phyloP scores from a whole-genome alignment of 2,888 invertebrate genomes.

The Cheilosia impressa region DNA sequence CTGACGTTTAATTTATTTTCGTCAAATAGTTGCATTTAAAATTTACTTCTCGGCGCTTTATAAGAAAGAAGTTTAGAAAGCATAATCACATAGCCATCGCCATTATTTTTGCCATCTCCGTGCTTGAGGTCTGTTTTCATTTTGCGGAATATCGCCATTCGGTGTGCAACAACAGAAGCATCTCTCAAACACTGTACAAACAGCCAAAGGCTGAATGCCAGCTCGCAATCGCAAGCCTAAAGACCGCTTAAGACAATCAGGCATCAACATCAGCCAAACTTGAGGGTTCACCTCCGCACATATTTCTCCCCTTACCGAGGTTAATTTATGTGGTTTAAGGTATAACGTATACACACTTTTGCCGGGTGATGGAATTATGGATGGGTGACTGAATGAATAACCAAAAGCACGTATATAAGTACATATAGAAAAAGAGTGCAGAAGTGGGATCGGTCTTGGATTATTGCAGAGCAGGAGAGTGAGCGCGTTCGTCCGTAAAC shows the following conservation, averaged over 20 bases:
- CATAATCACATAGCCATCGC: not conserved
- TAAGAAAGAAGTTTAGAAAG: not conserved
- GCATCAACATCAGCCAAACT: constrained; percentile 36
- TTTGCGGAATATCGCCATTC: constrained; percentile 18
- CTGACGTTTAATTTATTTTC: no score
- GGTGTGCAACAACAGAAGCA: constrained; percentile 25
- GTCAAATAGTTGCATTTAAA: no score
- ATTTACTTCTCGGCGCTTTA: no score
- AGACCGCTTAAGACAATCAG: constrained; percentile 54
- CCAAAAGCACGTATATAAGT: constrained; percentile 22
- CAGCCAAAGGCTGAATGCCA: constrained; percentile 44
- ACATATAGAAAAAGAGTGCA: constrained; percentile 5
- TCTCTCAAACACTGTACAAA: constrained; percentile 35
- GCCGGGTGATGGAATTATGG: constrained; percentile 27
- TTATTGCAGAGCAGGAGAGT: constrained; percentile 5
- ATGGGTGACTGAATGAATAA: constrained; percentile 24
- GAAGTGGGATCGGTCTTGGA: constrained; percentile 39
- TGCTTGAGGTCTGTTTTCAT: constrained; percentile 28
- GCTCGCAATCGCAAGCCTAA: constrained; percentile 25
- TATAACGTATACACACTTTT: constrained; percentile 14
- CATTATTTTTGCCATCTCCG: not conserved
- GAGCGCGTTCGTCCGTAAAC: constrained; percentile 66
- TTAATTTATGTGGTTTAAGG: constrained; percentile 32
- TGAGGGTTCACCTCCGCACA: constrained; percentile 22
- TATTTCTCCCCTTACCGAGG: constrained; percentile 5